Evolutionary conservation across 2,113 vertebrate species (phyloP).

Genomic region (Hyperopisus bebe): DNA sequence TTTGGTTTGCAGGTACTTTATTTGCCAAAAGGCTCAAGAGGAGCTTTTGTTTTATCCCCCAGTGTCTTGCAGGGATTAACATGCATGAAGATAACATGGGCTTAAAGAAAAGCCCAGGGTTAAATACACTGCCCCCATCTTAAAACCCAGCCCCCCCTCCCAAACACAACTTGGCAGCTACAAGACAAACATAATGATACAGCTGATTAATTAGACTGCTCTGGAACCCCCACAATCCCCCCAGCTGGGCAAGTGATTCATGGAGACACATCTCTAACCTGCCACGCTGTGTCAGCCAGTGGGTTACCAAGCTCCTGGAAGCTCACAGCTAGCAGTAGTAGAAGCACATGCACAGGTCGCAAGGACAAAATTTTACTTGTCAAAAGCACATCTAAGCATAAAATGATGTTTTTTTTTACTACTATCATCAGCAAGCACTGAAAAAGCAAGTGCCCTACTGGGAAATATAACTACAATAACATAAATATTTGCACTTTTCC

Average conservation of each 20-base stretch:
- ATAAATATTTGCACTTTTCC: slow-evolving; percentile 16
- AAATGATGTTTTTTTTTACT: neutral
- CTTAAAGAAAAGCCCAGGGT: slow-evolving; percentile 58
- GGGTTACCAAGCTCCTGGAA: slow-evolving; percentile 71
- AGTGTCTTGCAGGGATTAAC: slow-evolving; percentile 25
- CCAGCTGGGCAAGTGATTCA: slow-evolving; percentile 77
- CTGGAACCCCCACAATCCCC: slow-evolving; percentile 50
- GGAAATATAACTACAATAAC: neutral
- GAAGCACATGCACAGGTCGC: slow-evolving; percentile 67
- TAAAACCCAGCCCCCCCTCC: slow-evolving; percentile 50
- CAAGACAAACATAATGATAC: slow-evolving; percentile 79
- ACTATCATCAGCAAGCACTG: neutral
- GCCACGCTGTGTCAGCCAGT: slow-evolving; percentile 74
- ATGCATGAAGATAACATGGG: slow-evolving; percentile 28
- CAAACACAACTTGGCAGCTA: slow-evolving; percentile 71
- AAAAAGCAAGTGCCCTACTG: neutral
- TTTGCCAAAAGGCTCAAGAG: slow-evolving; percentile 21
- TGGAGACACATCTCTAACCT: slow-evolving; percentile 70
- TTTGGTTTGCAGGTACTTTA: slow-evolving; percentile 6
- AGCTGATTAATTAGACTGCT: slow-evolving; percentile 77
- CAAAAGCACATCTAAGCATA: slow-evolving; percentile 46
- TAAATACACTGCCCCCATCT: slow-evolving; percentile 68
- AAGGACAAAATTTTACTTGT: slow-evolving; percentile 73
- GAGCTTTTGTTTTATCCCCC: slow-evolving; percentile 24
- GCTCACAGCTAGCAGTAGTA: slow-evolving; percentile 57